Evolutionary conservation across 2,113 vertebrate genomes (phyloP).

Genomic region (Xyliphius kryptos): DNA sequence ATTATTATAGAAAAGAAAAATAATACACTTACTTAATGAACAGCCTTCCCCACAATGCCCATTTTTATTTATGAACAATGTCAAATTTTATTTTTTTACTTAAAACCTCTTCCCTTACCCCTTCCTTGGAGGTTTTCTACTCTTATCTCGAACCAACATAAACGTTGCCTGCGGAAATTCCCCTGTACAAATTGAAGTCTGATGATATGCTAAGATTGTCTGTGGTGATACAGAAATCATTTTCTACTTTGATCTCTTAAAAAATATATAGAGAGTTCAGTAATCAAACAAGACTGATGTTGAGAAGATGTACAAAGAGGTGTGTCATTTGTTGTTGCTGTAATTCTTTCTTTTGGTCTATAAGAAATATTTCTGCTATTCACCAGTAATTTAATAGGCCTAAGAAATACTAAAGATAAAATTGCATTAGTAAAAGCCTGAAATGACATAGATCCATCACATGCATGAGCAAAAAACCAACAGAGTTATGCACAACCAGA

Average conservation of each 20-base stretch:
- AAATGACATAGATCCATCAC: too few relatives aligned
- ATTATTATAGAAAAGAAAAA: too few relatives aligned
- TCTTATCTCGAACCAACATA: slow-evolving; percentile 2
- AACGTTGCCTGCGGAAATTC: slow-evolving; percentile 8
- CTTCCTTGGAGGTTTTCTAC: not conserved
- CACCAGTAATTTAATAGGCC: not conserved
- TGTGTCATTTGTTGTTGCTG: not conserved
- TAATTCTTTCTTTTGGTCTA: not conserved
- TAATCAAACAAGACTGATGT: slow-evolving; percentile 26
- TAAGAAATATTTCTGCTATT: not conserved
- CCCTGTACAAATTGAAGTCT: slow-evolving; percentile 28
- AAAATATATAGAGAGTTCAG: slow-evolving; percentile 5
- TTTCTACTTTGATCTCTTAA: slow-evolving; percentile 26
- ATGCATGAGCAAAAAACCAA: too few relatives aligned
- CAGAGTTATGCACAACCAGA: too few relatives aligned
- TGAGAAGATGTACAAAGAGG: not conserved
- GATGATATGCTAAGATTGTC: slow-evolving; percentile 29
- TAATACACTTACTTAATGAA: too few relatives aligned
- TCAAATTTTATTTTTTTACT: too few relatives aligned
- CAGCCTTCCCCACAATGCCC: too few relatives aligned
- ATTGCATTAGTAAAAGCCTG: not conserved
- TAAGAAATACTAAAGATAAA: not conserved
- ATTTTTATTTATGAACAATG: too few relatives aligned
- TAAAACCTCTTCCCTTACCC: too few relatives aligned
- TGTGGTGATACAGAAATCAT: slow-evolving; percentile 10